These are phyloP conservation scores for Tinamus major DNA, from an alignment of 2,797 vertebrate species.

Conservation along the genomic window DNA sequence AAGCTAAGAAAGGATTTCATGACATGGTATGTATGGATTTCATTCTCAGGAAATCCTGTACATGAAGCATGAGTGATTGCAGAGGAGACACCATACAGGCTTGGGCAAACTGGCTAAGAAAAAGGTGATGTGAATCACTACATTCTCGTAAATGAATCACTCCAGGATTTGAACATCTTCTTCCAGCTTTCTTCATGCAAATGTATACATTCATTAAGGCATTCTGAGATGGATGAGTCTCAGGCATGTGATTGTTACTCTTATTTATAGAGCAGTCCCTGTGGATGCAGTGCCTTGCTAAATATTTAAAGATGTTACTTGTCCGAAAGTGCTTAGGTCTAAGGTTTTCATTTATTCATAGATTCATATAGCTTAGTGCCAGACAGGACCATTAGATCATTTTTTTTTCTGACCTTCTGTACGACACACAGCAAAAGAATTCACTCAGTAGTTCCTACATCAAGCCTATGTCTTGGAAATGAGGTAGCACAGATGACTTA, in stretches of 20 bases:
- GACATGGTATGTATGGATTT: not conserved
- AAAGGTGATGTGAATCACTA: not conserved
- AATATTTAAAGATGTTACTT: conserved; percentile 63
- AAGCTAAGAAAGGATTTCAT: not conserved
- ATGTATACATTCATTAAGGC: not conserved
- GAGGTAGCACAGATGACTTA: not conserved
- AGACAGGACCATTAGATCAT: conserved; percentile 5
- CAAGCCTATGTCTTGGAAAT: not conserved
- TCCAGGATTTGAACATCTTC: no score
- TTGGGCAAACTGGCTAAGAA: not conserved
- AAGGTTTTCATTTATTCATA: conserved; percentile 48
- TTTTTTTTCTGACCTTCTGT: conserved; percentile 7
- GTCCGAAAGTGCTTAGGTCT: not conserved
- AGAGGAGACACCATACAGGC: not conserved
- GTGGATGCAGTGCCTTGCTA: not conserved
- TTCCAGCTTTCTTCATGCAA: not conserved
- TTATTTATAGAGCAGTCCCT: conserved; percentile 22
- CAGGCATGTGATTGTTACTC: not conserved
- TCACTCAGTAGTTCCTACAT: not conserved
- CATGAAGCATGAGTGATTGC: not conserved
- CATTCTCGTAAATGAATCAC: not conserved
- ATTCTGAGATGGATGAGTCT: conserved; percentile 19
- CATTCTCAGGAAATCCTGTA: not conserved
- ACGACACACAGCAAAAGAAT: not conserved
- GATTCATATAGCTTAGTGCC: not conserved